Percentiles rank a stretch among this genome's conserved stretches.
phyloP scores from a whole-genome alignment of 2,797 vertebrate genomes.

The Knipowitschia caucasica region DNA sequence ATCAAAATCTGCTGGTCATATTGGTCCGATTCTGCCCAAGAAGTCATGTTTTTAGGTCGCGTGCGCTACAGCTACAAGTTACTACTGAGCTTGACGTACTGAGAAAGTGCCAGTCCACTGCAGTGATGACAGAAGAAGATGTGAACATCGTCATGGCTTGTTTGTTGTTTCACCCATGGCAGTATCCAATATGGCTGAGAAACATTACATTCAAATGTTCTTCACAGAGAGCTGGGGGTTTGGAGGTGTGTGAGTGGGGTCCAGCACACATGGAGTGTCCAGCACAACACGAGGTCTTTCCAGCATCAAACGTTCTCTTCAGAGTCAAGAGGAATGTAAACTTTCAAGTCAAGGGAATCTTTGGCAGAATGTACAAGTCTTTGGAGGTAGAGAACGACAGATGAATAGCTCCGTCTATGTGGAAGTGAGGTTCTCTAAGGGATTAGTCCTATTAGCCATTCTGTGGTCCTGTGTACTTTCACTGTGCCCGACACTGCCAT shows the following conservation, averaged over 20 bases:
- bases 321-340: slow-evolving; percentile 68
- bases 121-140: slow-evolving; percentile 25
- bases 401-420: slow-evolving; percentile 74
- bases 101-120: slow-evolving; percentile 20
- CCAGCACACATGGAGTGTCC: slow-evolving; percentile 31
- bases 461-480: slow-evolving; percentile 62
- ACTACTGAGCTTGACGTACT: slow-evolving; percentile 25
- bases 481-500: slow-evolving; percentile 34
- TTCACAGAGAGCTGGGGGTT: slow-evolving; percentile 38
- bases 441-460: slow-evolving; percentile 83
- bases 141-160: slow-evolving; percentile 10
- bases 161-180: slow-evolving; percentile 23
- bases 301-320: slow-evolving; percentile 42
- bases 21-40: slow-evolving; percentile 11
- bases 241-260: slow-evolving; percentile 10
- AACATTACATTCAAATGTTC: slow-evolving; percentile 73
- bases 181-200: slow-evolving; percentile 57
- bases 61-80: slow-evolving; percentile 25
- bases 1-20: slow-evolving; percentile 64
- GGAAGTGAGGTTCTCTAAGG: slow-evolving; percentile 72
- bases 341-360: slow-evolving; percentile 73
- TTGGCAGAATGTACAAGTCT: slow-evolving; percentile 15
- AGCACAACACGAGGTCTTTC: slow-evolving; percentile 28
- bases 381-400: slow-evolving; percentile 88
- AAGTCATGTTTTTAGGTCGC: slow-evolving; percentile 21